Conservation (phyloP, 2,113 vertebrate species). For the Gadus macrocephalus region DNA sequence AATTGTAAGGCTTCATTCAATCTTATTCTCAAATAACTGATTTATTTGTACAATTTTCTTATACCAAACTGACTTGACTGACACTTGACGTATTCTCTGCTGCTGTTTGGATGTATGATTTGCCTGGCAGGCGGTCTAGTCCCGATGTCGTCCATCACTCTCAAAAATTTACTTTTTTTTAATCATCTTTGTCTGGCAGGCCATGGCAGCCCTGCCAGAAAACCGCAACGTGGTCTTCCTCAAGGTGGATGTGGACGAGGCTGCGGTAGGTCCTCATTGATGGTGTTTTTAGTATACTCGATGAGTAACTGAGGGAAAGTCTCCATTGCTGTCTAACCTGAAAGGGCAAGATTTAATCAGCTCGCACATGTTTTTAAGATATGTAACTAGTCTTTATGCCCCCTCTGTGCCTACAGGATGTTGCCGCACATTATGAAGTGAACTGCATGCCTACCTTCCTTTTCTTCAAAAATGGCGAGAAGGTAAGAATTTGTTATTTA, state of each 20-base stretch:
- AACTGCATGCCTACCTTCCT: conserved; percentile 92
- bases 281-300: neutral
- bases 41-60: no score
- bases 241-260: conserved; percentile 90
- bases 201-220: conserved; percentile 31
- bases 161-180: neutral
- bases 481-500: conserved; percentile 62
- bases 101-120: no score
- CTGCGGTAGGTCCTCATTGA: conserved; percentile 62
- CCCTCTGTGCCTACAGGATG: conserved; percentile 71
- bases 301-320: no score
- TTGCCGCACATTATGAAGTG: conserved; percentile 71
- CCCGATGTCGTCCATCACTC: no score
- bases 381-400: neutral
- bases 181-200: conserved; percentile 49
- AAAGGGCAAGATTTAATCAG: no score
- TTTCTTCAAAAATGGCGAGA: conserved; percentile 78
- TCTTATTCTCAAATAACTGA: no score
- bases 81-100: neutral
- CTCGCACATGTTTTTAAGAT: no score
- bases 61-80: neutral
- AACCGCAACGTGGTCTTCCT: conserved; percentile 79
- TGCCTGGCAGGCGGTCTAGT: no score
- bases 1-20: no score
- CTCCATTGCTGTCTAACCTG: no score